Conservation (phyloP, 2,888 invertebrate species). For the Strigamia maritima region DNA sequence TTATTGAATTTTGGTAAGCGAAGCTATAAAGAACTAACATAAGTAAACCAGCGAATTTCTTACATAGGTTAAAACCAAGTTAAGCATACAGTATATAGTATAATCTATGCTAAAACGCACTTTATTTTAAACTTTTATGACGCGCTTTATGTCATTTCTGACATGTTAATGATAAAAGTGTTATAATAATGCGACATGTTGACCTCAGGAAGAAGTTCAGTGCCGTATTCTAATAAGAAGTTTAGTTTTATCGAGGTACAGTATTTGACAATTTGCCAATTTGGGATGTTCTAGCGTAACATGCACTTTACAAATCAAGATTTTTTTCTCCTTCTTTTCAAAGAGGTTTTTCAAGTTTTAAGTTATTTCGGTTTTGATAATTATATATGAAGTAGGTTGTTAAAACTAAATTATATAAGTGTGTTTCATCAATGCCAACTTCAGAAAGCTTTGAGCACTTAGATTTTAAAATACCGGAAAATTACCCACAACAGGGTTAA, state of each 20-base stretch:
- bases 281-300: too few relatives aligned
- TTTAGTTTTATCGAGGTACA: neutral
- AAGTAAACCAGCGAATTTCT: too few relatives aligned
- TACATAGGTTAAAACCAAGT: too few relatives aligned
- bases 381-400: neutral
- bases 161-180: neutral
- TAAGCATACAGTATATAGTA: too few relatives aligned
- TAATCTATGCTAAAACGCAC: too few relatives aligned
- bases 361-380: neutral
- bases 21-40: too few relatives aligned
- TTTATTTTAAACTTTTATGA: too few relatives aligned
- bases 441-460: neutral
- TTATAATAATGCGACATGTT: neutral
- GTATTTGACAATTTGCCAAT: too few relatives aligned
- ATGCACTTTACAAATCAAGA: neutral
- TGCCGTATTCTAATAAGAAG: neutral
- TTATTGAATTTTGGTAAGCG: too few relatives aligned
- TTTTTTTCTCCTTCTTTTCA: neutral
- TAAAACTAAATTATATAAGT: too few relatives aligned
- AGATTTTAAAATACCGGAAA: neutral
- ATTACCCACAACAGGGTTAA: too few relatives aligned
- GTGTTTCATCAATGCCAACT: constrained; percentile 12
- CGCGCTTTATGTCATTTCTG: neutral
- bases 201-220: neutral
- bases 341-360: neutral